These are phyloP conservation scores for Manduca sexta DNA, from an alignment of 1,140 invertebrate genomes.

Conservation along the genomic window DNA sequence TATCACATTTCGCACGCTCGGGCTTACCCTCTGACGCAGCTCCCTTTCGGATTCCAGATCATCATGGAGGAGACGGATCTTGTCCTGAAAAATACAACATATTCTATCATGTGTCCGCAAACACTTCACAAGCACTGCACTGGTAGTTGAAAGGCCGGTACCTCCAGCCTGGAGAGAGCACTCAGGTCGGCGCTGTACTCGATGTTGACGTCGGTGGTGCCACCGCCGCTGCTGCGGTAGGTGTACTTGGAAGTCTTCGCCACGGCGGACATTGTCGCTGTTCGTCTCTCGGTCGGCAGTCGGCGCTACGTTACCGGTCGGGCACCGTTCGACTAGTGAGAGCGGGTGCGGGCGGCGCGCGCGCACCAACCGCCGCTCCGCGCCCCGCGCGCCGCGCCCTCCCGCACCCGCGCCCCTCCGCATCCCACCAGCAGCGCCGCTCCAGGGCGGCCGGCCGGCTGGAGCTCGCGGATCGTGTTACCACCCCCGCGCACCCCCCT, in stretches of 20 bases:
- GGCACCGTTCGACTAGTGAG: conserved; percentile 71
- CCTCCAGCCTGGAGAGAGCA: conserved; percentile 93
- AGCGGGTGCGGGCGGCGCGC: conserved; percentile 55
- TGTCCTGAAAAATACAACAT: conserved; percentile 86
- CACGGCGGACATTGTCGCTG: conserved; percentile 81
- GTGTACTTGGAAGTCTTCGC: conserved; percentile 91
- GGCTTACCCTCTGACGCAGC: conserved; percentile 94
- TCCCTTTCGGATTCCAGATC: conserved; percentile 98
- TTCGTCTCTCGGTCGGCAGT: conserved; percentile 68
- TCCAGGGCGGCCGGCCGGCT: conserved; percentile 63
- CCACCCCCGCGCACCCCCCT: conserved; percentile 68
- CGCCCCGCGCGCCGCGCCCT: conserved; percentile 16
- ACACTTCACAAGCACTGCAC: conserved; percentile 69
- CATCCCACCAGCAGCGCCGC: conserved; percentile 15
- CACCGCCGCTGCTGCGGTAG: conserved; percentile 87
- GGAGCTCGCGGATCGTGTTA: conserved; percentile 70
- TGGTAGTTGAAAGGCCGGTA: conserved; percentile 73
- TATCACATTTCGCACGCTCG: conserved; percentile 63
- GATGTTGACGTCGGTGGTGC: conserved; percentile 91
- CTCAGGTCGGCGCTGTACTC: conserved; percentile 94
- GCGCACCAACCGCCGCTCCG: conserved; percentile 28
- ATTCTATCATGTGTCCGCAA: conserved; percentile 59
- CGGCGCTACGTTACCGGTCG: conserved; percentile 71
- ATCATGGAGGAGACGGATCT: conserved; percentile 97
- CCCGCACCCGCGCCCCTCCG: conserved; percentile 15